Percentiles rank a stretch among this genome's conserved stretches.
Conservation (phyloP, 2,113 vertebrate genomes). For the Hemicordylus capensis region DNA sequence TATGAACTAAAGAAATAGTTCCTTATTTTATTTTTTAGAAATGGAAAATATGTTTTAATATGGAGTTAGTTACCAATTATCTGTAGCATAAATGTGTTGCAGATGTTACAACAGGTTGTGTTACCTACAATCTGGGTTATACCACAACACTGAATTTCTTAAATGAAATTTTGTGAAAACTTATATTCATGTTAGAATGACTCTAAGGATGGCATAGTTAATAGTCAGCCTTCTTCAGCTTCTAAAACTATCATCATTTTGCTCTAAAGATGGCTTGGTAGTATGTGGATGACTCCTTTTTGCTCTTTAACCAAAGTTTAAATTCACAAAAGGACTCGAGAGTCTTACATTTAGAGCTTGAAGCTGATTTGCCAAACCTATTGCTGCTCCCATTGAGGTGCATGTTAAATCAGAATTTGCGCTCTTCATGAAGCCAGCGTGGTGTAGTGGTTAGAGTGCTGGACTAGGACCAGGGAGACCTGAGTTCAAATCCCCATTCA, state of each 20-base stretch:
- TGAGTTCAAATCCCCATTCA: too few relatives aligned
- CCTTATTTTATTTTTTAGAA: conserved; percentile 1
- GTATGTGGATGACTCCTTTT: not conserved
- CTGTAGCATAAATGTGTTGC: conserved; percentile 44
- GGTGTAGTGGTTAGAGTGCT: too few relatives aligned
- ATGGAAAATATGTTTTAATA: not conserved
- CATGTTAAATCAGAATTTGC: too few relatives aligned
- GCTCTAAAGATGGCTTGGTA: not conserved
- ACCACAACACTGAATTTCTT: conserved; percentile 31
- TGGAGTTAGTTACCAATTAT: conserved; percentile 56
- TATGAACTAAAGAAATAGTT: conserved; percentile 11
- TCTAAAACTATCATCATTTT: not conserved
- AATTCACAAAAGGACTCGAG: conserved; percentile 33
- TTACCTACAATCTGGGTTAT: conserved; percentile 42
- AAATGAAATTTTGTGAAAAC: conserved; percentile 37
- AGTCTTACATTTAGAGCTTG: too few relatives aligned
- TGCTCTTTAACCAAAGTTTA: conserved; percentile 35
- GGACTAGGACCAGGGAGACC: too few relatives aligned
- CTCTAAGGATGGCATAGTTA: conserved; percentile 28
- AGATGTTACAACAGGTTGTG: conserved; percentile 41
- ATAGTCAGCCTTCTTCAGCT: conserved; percentile 35
- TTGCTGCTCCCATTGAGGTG: too few relatives aligned
- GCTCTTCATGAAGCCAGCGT: too few relatives aligned
- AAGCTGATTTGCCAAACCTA: too few relatives aligned
- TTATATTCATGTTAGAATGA: conserved; percentile 47